Percentiles rank a stretch among this genome's conserved stretches.
Conservation (phyloP, 2,113 vertebrate genomes). For the Gymnorhina tibicen region DNA sequence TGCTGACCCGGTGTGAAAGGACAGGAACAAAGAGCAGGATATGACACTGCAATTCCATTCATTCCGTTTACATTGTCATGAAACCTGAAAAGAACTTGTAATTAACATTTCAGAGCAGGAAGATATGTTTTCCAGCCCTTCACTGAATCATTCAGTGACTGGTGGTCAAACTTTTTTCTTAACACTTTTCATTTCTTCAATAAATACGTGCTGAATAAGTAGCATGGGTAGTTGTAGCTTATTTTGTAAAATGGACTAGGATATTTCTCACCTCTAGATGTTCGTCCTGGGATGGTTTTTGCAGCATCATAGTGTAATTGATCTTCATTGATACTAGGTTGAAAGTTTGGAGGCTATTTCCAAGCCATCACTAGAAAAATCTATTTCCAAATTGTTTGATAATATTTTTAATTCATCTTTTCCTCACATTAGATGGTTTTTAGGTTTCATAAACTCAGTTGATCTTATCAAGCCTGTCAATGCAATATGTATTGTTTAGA, state of each 20-base stretch:
- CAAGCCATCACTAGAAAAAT: background rate
- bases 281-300: background rate
- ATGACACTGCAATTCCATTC: constrained; percentile 36
- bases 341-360: background rate
- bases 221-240: background rate
- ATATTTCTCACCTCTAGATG: background rate
- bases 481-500: constrained; percentile 42
- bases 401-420: background rate
- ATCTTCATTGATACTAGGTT: background rate
- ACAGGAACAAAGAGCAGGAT: constrained; percentile 46
- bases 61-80: background rate
- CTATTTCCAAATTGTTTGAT: background rate
- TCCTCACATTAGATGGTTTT: background rate
- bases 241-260: background rate
- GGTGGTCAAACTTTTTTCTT: background rate
- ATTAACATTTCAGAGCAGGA: constrained; percentile 6
- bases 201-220: background rate
- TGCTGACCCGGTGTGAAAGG: background rate
- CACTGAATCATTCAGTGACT: background rate
- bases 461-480: constrained; percentile 24
- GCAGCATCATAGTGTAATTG: background rate
- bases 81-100: background rate
- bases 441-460: background rate
- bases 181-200: background rate
- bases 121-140: background rate